A percentile compares a stretch with the other conserved stretches of the same genome.
Conservation (phyloP, 2,113 vertebrate species). For the Zosterops pallidus region DNA sequence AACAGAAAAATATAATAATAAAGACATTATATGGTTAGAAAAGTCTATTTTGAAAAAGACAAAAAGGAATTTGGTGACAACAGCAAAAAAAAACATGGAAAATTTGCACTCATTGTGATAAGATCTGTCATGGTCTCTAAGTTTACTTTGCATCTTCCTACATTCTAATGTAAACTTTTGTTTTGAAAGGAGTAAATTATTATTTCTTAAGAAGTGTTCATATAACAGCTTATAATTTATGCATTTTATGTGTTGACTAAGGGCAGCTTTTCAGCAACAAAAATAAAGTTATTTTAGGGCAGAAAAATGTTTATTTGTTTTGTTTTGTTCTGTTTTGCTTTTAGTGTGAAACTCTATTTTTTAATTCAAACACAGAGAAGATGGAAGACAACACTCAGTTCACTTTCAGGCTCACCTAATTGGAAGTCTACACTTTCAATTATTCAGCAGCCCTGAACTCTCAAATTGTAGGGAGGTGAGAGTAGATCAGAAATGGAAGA, state of each 20-base stretch:
- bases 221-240: neutral
- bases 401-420: neutral
- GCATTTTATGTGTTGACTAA: neutral
- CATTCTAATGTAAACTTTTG: neutral
- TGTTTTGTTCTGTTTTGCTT: neutral
- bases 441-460: neutral
- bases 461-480: neutral
- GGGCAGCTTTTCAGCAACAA: neutral
- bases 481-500: neutral
- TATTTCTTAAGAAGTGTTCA: neutral
- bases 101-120: fast-evolving
- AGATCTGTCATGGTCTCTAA: neutral
- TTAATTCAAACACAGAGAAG: neutral
- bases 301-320: neutral
- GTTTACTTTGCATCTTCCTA: neutral
- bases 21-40: neutral
- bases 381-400: neutral
- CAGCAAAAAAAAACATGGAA: neutral
- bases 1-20: neutral
- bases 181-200: neutral
- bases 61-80: neutral
- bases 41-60: neutral
- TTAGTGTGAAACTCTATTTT: neutral
- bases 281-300: neutral
- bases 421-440: neutral